Evolutionary conservation across 2,888 invertebrate species (phyloP), one percentile per base, ranked within the genome.

Genomic region (Choreutis nemorana): DNA sequence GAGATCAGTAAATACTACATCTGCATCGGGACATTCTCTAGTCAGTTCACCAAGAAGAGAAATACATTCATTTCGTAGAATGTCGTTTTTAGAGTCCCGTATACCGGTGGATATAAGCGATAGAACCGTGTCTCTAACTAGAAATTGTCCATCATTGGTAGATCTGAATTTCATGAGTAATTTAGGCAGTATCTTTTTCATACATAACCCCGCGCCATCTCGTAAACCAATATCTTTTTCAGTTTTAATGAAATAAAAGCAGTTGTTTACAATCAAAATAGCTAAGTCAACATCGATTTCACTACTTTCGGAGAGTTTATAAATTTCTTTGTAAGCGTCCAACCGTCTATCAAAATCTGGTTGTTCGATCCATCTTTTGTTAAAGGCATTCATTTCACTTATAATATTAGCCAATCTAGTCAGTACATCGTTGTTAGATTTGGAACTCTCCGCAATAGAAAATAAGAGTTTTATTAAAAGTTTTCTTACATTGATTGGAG

Each of bases 291-390:
- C 58, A 28, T 85, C 83, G 3, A 90, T 66, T 26, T 75, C 58
- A 30, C 78, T 57, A 1, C 55, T 57, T 2, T 79, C 70, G 8
- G 82, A 63, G 31, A 83, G 52, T 24, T 73, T 54, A 35, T 84
- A 84, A 22, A 94, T 84, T 43, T 80, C 68, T 44, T 84, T 86
- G 44, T 93, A 92, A 0, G 90, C 90, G 30, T 88, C 85, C 12
- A 96, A 77, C 43, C 97, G 82, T 44, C 82, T 82, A 35, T 90
- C 87, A 48, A 91, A 95, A 67, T 97, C 94, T 0, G 97, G 95
- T 55, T 97, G 96, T 45, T 97, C 96, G n/a, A 97, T 82, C 86
- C 91, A 91, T 38, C 87, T 85, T 24, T 83, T 82, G 63, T 97
- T 91, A 82, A 87, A 95, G 0, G 96, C 87, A 65, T 97, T 97